Conservation (phyloP, 1,140 invertebrate genomes). For the Odontomachus brunneus region DNA sequence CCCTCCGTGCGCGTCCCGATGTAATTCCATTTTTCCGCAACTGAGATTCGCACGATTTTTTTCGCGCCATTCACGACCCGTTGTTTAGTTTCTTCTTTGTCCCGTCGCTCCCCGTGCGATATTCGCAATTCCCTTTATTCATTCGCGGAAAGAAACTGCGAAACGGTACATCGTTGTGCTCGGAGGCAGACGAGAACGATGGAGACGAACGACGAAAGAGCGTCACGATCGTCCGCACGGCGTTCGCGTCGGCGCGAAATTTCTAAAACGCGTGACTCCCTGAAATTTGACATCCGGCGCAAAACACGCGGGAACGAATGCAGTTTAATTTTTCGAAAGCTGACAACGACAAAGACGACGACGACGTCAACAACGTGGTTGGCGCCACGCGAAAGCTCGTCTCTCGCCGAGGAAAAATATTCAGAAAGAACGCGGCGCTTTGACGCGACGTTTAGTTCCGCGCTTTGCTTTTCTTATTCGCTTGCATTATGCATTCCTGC, state of each 20-base stretch:
- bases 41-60: conserved; percentile 40
- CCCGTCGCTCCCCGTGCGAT: neutral
- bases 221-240: neutral
- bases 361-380: too few relatives aligned
- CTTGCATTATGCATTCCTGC: conserved; percentile 48
- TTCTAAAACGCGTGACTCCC: neutral
- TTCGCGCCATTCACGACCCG: conserved; percentile 2
- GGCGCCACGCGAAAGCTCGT: neutral
- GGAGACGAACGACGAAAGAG: too few relatives aligned
- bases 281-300: conserved; percentile 18
- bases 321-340: conserved; percentile 51
- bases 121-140: neutral
- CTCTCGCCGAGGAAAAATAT: conserved; percentile 33
- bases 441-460: conserved; percentile 40
- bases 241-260: neutral
- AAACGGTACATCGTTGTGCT: neutral
- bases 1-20: neutral
- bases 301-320: conserved; percentile 7
- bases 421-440: conserved; percentile 26
- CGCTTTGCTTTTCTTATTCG: conserved; percentile 38
- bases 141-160: conserved; percentile 20
- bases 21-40: conserved; percentile 46
- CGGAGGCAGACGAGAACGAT: too few relatives aligned
- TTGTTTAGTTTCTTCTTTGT: conserved; percentile 27
- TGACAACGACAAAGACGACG: neutral